Evolutionary conservation across 2,113 vertebrate species (phyloP).

Genomic region (Dipodomys stephensi): DNA sequence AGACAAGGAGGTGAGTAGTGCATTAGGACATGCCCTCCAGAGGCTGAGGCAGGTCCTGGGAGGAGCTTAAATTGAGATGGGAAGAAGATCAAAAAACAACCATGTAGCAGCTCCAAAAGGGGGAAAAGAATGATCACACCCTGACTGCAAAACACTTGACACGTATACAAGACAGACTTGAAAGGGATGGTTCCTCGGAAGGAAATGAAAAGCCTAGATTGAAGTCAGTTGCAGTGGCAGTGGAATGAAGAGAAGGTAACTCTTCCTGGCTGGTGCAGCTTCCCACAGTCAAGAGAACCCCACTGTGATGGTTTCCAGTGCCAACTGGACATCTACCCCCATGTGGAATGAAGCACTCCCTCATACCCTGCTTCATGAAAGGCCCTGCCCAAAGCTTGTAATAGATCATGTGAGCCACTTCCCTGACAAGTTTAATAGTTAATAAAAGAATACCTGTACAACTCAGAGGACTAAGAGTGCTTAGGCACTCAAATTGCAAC

Average conservation of each 20-base stretch:
- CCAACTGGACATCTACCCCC: neutral
- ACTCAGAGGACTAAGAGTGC: conserved; percentile 52
- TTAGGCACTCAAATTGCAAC: neutral
- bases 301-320: accelerated
- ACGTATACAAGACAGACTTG: no score
- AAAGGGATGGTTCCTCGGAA: neutral
- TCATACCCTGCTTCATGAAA: neutral
- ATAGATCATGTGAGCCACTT: neutral
- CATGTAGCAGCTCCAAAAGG: neutral
- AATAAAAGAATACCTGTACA: conserved; percentile 33
- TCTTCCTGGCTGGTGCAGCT: accelerated
- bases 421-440: conserved; percentile 20
- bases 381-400: neutral
- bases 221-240: neutral
- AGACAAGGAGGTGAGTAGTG: neutral
- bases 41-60: neutral
- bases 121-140: neutral
- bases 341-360: neutral
- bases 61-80: neutral
- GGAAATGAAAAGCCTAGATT: neutral
- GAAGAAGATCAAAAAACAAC: neutral
- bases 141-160: neutral
- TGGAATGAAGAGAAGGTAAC: no score
- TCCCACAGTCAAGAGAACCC: accelerated
- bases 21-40: neutral